Percentiles rank a stretch among this genome's conserved stretches.
phyloP scores from a whole-genome alignment of 37 sponge, comb jelly and placozoan genomes.

The Eunapius fragilis region DNA sequence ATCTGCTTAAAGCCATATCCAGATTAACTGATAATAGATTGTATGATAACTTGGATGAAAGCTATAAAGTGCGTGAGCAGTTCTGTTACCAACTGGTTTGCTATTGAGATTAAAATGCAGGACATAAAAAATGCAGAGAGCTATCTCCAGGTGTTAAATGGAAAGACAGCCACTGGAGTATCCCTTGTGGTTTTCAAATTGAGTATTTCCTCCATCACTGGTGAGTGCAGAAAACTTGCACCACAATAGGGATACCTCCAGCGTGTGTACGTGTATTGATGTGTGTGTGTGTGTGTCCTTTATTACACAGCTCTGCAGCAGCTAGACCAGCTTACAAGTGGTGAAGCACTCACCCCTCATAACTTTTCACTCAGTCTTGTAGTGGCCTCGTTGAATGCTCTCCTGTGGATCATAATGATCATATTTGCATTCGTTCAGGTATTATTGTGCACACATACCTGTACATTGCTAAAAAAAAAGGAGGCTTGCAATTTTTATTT shows the following conservation, averaged over 20 bases:
- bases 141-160: slow-evolving; percentile 63
- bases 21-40: slow-evolving; percentile 29
- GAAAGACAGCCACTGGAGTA: slow-evolving; percentile 62
- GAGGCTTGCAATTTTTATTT: too few species aligned
- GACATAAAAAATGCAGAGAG: slow-evolving; percentile 55
- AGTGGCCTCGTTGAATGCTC: slow-evolving; percentile 24
- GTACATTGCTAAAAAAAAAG: too few species aligned
- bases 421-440: slow-evolving; percentile 68
- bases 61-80: slow-evolving; percentile 36
- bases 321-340: slow-evolving; percentile 18
- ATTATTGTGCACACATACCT: too few species aligned
- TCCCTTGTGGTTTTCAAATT: slow-evolving; percentile 75
- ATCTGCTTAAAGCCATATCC: slow-evolving; percentile 45
- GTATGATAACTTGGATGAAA: slow-evolving; percentile 41
- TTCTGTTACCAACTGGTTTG: background rate
- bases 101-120: slow-evolving; percentile 3
- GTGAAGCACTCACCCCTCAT: background rate
- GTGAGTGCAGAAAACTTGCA: background rate
- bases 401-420: slow-evolving; percentile 56
- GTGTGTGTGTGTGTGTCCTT: background rate
- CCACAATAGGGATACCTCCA: too few species aligned
- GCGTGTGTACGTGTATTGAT: background rate
- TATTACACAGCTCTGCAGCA: background rate
- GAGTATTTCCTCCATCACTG: slow-evolving; percentile 41
- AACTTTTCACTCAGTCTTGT: background rate